phyloP scores from a whole-genome alignment of 2,888 invertebrate species.

The Neoscelio sp. region DNA sequence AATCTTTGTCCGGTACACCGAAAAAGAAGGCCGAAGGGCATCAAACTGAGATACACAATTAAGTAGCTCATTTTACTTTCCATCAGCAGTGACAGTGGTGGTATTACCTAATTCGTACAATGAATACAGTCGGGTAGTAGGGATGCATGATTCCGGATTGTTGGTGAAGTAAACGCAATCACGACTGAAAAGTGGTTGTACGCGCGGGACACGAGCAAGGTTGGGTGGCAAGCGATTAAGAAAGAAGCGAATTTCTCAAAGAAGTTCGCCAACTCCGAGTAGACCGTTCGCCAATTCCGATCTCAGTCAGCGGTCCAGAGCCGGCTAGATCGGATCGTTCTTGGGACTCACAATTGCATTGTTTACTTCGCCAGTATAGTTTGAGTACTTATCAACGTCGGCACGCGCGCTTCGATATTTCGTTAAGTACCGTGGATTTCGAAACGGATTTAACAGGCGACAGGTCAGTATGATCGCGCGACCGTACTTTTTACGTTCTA shows the following conservation, averaged over 20 bases:
- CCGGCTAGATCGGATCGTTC: slow-evolving; percentile 65
- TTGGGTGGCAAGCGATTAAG: slow-evolving; percentile 67
- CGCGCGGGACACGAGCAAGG: slow-evolving; percentile 69
- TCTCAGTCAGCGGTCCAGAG: slow-evolving; percentile 67
- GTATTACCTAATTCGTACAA: slow-evolving; percentile 66
- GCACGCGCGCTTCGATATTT: slow-evolving; percentile 18
- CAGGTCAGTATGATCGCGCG: slow-evolving; percentile 48
- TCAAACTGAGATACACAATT: slow-evolving; percentile 38
- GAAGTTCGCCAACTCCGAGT: slow-evolving; percentile 58
- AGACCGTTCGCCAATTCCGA: slow-evolving; percentile 65
- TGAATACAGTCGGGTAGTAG: slow-evolving; percentile 68
- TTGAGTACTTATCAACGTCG: background rate
- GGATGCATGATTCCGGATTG: slow-evolving; percentile 70
- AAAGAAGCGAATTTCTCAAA: slow-evolving; percentile 67
- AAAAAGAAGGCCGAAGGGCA: background rate
- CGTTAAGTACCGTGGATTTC: slow-evolving; percentile 9
- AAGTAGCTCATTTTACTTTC: slow-evolving; percentile 61
- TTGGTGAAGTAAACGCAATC: slow-evolving; percentile 63
- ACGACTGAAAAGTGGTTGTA: slow-evolving; percentile 65
- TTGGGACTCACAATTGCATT: slow-evolving; percentile 24
- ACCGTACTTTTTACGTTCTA: too few relatives aligned
- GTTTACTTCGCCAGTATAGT: slow-evolving; percentile 26
- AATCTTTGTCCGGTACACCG: too few relatives aligned
- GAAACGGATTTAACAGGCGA: slow-evolving; percentile 9
- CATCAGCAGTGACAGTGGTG: slow-evolving; percentile 60